phyloP scores from a whole-genome alignment of 2,113 vertebrate genomes.

The Micromys minutus region DNA sequence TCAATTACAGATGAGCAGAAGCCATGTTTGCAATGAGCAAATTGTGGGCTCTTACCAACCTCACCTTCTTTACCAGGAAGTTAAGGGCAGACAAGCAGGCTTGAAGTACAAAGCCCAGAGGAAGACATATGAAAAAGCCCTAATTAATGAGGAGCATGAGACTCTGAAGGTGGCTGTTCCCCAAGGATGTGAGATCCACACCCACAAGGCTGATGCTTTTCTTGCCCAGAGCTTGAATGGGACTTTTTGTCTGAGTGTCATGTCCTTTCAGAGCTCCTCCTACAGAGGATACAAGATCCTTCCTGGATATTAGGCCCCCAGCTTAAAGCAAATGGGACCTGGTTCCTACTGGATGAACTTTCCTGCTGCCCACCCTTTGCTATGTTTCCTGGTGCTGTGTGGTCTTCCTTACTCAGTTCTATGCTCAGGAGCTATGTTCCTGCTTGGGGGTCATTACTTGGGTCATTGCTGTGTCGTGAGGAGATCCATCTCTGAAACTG shows the following conservation, averaged over 20 bases:
- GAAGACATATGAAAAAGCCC: neutral
- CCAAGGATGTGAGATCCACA: neutral
- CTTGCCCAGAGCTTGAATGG: neutral
- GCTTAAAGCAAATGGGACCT: neutral
- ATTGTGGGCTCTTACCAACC: neutral
- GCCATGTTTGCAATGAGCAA: neutral
- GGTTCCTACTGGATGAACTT: neutral
- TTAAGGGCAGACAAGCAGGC: neutral
- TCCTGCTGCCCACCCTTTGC: neutral
- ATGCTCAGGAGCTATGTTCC: neutral
- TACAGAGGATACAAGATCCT: too few relatives aligned
- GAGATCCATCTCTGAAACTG: neutral
- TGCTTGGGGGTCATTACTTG: neutral
- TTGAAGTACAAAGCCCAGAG: neutral
- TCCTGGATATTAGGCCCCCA: neutral
- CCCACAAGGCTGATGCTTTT: neutral
- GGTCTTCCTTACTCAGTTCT: neutral
- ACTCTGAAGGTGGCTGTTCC: neutral
- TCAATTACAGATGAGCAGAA: neutral
- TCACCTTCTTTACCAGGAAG: neutral
- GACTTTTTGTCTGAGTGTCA: neutral
- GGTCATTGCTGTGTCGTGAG: neutral
- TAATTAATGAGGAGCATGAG: neutral
- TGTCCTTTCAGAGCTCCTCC: neutral
- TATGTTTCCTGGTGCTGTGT: rapidly evolving